phyloP scores from a whole-genome alignment of 2,113 vertebrate genomes.

The Phylloscopus trochiloides region DNA sequence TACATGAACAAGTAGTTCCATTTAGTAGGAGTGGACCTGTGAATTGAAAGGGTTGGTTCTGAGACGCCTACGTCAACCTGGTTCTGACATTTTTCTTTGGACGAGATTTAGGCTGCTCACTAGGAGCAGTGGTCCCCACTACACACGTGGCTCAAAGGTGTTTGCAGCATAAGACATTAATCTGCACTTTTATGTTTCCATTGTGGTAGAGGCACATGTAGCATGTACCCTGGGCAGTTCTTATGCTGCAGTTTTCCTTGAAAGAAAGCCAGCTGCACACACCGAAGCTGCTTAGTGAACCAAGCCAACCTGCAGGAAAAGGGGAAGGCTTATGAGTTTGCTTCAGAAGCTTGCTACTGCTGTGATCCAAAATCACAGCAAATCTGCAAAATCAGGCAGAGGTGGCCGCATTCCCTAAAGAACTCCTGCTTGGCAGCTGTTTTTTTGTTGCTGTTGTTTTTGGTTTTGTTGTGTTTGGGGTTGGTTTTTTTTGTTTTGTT shows the following conservation, averaged over 20 bases:
- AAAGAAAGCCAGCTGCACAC: neutral
- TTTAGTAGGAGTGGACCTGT: neutral
- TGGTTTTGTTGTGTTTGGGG: too few species aligned
- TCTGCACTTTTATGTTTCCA: neutral
- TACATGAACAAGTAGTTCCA: neutral
- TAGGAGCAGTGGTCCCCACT: neutral
- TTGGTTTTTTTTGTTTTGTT: too few species aligned
- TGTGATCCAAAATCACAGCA: neutral
- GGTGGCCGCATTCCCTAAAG: neutral
- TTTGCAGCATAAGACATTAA: neutral
- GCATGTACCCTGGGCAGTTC: neutral
- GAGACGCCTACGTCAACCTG: neutral
- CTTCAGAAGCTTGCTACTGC: neutral
- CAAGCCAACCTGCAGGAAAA: neutral
- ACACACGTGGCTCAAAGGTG: accelerated
- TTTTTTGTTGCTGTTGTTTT: neutral
- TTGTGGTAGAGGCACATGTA: neutral
- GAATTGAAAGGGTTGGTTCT: neutral
- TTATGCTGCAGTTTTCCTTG: neutral
- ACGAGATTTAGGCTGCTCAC: neutral
- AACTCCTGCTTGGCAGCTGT: neutral
- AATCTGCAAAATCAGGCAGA: too few species aligned
- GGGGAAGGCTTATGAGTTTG: neutral
- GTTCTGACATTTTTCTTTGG: neutral
- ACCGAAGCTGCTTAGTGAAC: neutral